phyloP scores from a whole-genome alignment of 2,113 vertebrate genomes.

The Takifugu bimaculatus region DNA sequence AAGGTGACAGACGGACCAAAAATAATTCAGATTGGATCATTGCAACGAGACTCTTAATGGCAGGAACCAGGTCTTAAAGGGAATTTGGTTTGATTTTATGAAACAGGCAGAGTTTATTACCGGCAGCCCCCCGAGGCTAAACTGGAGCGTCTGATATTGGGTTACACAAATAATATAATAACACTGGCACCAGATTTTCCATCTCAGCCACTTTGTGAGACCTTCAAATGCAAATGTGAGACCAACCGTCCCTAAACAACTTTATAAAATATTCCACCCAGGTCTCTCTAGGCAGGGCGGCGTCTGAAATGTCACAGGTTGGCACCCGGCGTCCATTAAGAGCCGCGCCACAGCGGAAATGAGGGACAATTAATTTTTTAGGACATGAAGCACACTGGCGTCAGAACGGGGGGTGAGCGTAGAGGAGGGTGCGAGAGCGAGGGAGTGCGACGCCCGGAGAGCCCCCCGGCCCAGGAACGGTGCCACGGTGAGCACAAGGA shows the following conservation, averaged over 20 bases:
- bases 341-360: conserved; percentile 44
- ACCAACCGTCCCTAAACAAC: conserved; percentile 51
- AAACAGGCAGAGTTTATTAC: no score
- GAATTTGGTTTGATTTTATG: no score
- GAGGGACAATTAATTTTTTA: conserved; percentile 69
- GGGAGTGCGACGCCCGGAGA: neutral
- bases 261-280: conserved; percentile 68
- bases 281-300: conserved; percentile 34
- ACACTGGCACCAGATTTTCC: no score
- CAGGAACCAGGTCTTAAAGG: no score
- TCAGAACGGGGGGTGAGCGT: conserved; percentile 11
- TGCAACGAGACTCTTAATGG: no score
- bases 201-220: no score
- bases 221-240: no score
- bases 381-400: conserved; percentile 23
- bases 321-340: conserved; percentile 65
- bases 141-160: no score
- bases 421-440: conserved; percentile 45
- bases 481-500: conserved; percentile 9
- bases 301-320: conserved; percentile 31
- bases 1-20: no score
- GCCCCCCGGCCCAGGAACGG: conserved; percentile 30
- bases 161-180: no score
- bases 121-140: no score
- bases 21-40: no score